These are phyloP conservation scores for Bagarius yarrelli DNA, from an alignment of 2,113 vertebrate genomes.

Conservation along the genomic window DNA sequence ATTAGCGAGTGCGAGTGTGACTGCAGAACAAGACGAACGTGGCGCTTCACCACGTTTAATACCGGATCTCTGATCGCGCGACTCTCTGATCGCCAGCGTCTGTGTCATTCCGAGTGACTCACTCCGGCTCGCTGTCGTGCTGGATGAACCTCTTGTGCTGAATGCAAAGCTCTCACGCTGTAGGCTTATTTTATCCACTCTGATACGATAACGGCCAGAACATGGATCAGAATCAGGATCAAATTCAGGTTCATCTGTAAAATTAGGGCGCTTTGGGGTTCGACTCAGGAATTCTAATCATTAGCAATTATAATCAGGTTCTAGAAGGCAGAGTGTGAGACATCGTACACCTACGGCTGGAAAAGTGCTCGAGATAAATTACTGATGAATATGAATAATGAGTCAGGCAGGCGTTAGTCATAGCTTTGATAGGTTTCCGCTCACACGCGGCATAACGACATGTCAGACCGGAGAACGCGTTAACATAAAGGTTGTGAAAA, in stretches of 20 bases:
- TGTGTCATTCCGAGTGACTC: constrained; percentile 39
- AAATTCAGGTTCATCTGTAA: background rate
- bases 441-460: background rate
- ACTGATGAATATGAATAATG: constrained; percentile 11
- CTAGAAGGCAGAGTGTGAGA: background rate
- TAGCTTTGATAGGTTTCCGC: constrained; percentile 44
- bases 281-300: constrained; percentile 1
- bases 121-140: constrained; percentile 29
- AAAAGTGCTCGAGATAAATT: background rate
- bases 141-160: constrained; percentile 41
- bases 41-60: background rate
- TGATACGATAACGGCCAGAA: constrained; percentile 19
- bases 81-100: constrained; percentile 3
- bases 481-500: background rate
- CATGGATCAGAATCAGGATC: background rate
- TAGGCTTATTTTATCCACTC: constrained; percentile 44
- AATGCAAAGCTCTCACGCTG: constrained; percentile 51
- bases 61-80: background rate
- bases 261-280: background rate
- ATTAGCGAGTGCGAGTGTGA: background rate
- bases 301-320: constrained; percentile 11
- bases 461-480: background rate
- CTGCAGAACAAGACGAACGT: background rate
- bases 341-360: background rate
- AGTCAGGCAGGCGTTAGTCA: constrained; percentile 61